Evolutionary conservation across 2,113 vertebrate genomes (phyloP).

Genomic region (Scortum barcoo): DNA sequence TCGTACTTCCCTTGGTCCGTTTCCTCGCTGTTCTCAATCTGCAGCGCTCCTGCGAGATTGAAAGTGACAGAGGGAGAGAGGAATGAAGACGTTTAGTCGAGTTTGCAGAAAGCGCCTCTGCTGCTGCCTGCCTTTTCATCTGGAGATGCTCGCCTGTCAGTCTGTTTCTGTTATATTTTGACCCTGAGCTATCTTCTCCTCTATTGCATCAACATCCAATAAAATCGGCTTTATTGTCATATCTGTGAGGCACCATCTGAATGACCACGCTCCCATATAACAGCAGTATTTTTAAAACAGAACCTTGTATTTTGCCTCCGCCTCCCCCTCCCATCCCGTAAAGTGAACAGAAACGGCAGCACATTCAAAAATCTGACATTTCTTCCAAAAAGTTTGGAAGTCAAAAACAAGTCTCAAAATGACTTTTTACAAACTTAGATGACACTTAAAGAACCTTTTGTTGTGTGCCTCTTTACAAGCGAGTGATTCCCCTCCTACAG

Average conservation of each 20-base stretch:
- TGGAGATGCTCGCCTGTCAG: conserved; percentile 14
- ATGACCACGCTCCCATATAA: background rate
- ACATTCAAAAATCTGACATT: conserved; percentile 32
- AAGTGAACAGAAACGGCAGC: conserved; percentile 1
- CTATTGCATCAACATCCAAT: conserved; percentile 43
- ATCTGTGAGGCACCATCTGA: conserved; percentile 40
- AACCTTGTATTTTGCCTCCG: background rate
- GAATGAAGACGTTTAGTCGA: conserved; percentile 14
- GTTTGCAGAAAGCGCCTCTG: conserved; percentile 3
- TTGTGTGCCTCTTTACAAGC: conserved; percentile 42
- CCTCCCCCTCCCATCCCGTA: background rate
- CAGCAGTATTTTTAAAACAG: conserved; percentile 19
- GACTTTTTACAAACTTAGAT: conserved; percentile 64
- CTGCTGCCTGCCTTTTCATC: conserved; percentile 31
- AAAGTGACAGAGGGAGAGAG: conserved; percentile 30
- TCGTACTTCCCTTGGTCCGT: conserved; percentile 99
- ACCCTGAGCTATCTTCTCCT: conserved; percentile 27
- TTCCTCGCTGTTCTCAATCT: conserved; percentile 99
- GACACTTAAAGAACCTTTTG: conserved; percentile 54
- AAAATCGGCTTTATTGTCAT: conserved; percentile 32
- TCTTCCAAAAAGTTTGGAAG: conserved; percentile 54
- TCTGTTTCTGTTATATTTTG: conserved; percentile 21
- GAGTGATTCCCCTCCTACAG: conserved; percentile 50
- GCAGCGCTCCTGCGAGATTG: conserved; percentile 90
- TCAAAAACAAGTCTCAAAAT: conserved; percentile 36